phyloP scores from a whole-genome alignment of 1,140 invertebrate genomes.

The Lordiphosa clarofinis region DNA sequence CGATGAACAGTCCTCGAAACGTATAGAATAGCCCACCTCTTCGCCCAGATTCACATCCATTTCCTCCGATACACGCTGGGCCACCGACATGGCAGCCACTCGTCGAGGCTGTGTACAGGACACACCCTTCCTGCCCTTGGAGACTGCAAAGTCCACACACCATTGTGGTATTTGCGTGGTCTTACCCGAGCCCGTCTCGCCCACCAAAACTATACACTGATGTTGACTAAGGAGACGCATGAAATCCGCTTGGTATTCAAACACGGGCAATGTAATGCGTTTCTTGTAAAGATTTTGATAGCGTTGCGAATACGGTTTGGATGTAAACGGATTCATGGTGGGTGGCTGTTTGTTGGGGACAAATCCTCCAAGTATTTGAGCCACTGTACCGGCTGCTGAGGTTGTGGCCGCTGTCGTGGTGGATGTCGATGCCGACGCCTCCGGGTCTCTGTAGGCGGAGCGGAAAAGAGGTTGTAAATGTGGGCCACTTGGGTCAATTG shows the following conservation, averaged over 20 bases:
- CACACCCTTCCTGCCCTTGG: constrained; percentile 89
- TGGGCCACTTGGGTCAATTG: too few relatives aligned
- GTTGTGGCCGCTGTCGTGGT: constrained; percentile 65
- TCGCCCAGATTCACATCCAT: constrained; percentile 98
- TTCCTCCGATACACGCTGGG: constrained; percentile 98
- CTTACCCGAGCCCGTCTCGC: constrained; percentile 95
- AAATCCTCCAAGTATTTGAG: constrained; percentile 78
- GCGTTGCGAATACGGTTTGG: constrained; percentile 88
- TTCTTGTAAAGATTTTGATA: constrained; percentile 93
- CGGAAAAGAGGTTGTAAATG: too few relatives aligned
- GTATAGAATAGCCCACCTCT: constrained; percentile 99
- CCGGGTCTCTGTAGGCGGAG: constrained; percentile 30
- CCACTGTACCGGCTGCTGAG: constrained; percentile 59
- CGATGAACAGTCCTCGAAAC: constrained; percentile 99
- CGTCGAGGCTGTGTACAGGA: constrained; percentile 98
- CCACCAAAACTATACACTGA: constrained; percentile 82
- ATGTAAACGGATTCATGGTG: constrained; percentile 86
- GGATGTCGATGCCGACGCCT: constrained; percentile 31
- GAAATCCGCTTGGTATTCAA: constrained; percentile 98
- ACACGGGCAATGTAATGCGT: constrained; percentile 95
- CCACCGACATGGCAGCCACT: constrained; percentile 99
- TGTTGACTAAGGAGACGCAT: constrained; percentile 91
- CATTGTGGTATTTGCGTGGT: constrained; percentile 97
- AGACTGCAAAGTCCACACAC: constrained; percentile 94
- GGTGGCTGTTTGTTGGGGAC: constrained; percentile 79